phyloP scores from a whole-genome alignment of 2,888 invertebrate species.

The Pristionchus mayeri region DNA sequence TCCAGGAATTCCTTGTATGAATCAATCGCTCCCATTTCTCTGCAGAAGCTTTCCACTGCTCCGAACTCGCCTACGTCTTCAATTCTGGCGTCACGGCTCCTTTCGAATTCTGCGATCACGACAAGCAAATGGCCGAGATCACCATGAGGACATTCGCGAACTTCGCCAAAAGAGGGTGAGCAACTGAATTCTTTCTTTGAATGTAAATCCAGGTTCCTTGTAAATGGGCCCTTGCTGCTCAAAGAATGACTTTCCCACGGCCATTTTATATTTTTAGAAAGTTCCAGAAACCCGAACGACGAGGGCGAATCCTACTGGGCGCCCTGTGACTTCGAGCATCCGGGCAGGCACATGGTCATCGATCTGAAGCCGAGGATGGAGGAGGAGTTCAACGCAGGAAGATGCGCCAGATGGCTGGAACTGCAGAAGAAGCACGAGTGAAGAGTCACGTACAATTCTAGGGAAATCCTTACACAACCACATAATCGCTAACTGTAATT shows the following conservation, averaged over 20 bases:
- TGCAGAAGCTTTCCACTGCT: conserved; percentile 22
- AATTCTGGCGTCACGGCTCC: conserved; percentile 7
- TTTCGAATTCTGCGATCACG: conserved; percentile 33
- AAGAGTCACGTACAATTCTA: no score
- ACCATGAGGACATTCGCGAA: conserved; percentile 16
- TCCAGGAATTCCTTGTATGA: background rate
- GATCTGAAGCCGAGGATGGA: conserved; percentile 27
- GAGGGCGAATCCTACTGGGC: conserved; percentile 1
- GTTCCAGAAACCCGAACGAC: background rate
- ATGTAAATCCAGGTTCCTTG: no score
- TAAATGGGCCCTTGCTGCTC: no score
- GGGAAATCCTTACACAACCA: no score
- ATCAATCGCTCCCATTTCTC: background rate
- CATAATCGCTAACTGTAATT: no score
- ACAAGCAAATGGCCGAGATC: conserved; percentile 21
- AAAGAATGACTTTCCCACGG: no score
- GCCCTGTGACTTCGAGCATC: background rate
- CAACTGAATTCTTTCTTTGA: background rate
- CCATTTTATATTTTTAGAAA: no score
- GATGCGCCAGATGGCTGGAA: conserved; percentile 16
- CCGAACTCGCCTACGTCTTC: conserved; percentile 30
- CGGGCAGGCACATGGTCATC: background rate
- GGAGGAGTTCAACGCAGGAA: background rate
- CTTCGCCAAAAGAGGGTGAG: conserved; percentile 22
- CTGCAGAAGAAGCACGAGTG: no score